Base-by-base conservation (phyloP, 2,797 vertebrate genomes). In the Scolopax bukidnonensis region DNA sequence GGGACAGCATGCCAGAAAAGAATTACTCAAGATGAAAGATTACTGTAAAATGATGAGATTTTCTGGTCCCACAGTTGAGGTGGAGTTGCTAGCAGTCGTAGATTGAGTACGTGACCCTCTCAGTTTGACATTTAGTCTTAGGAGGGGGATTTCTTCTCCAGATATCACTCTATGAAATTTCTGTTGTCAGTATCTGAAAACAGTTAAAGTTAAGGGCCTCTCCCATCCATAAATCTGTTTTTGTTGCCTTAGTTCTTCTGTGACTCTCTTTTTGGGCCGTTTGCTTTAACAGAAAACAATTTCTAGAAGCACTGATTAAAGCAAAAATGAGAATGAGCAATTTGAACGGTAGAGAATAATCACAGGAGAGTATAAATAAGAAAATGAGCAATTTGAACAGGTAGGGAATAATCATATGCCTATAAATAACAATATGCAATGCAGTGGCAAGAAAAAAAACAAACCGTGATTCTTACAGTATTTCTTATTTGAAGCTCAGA, bases 11-110 rank as follows among this genome's bases (percentile, higher is more conserved):
- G 83, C 80, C 80, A 93, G 83, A 69, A 36, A 54, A 57, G 33
- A 93, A 87, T 79, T 89, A 67, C 67, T 94, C 43, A 41, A 9
- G 87, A 74, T 92, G 92, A 93, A 92, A 90, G 67, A 92, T 94
- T 84, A 63, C 80, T 84, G 86, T 73, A 87, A 91, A 89, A 90
- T 84, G 86, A 82, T 92, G 88, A 90, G 53, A 57, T 91, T 84
- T 95, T 76, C 51, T 93, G 51, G 43, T 87, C 56, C n/a, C 59
- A 50, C 40, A 56, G 80, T 76, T 84, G 70, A 91, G 74, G 70
- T 84, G 63, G 33, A 82, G 88, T 70, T 4, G 0, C 63, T 84
- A 82, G 59, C 77, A 92, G n/a, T 56, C 81, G n/a, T 59, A 89
- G 88, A 93, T 82, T 54, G 83, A 95, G 33, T 81, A 59, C 79